Evolutionary conservation across 1,140 invertebrate genomes (phyloP).

Genomic region (Nasonia giraulti): DNA sequence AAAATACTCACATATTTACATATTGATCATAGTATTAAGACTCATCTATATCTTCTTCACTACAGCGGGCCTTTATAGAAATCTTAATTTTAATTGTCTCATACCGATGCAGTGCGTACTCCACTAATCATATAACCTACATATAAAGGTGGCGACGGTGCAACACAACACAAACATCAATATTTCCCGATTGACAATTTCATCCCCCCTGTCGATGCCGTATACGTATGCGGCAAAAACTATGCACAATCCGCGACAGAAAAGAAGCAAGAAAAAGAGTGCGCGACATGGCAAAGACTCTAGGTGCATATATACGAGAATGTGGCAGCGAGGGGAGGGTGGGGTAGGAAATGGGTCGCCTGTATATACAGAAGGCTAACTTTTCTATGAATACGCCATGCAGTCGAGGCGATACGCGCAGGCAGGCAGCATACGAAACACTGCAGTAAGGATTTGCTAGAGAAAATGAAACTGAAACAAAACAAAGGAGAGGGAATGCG

Average conservation of each 20-base stretch:
- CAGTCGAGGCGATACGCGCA: slow-evolving; percentile 28
- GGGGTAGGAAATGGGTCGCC: slow-evolving; percentile 56
- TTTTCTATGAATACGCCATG: slow-evolving; percentile 64
- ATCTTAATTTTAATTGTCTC: no score
- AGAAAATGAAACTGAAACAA: slow-evolving; percentile 39
- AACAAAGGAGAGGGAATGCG: slow-evolving; percentile 50
- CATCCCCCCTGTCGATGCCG: not conserved
- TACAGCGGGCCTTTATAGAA: no score
- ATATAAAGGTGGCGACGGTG: not conserved
- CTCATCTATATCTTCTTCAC: no score
- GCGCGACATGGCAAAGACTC: not conserved
- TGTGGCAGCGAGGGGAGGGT: not conserved
- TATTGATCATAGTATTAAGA: no score
- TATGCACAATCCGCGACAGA: not conserved
- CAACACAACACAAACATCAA: not conserved
- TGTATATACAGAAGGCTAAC: slow-evolving; percentile 60
- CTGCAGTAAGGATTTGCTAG: slow-evolving; percentile 46
- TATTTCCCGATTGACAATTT: not conserved
- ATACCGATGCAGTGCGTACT: no score
- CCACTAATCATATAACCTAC: not conserved
- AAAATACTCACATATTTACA: no score
- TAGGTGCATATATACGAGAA: not conserved
- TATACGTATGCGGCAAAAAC: not conserved
- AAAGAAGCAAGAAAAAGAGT: not conserved
- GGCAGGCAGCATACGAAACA: slow-evolving; percentile 55